A percentile compares a stretch with the other conserved stretches of the same genome.
Conservation (phyloP, 1,140 invertebrate species). For the Ceratosolen fusciceps region DNA sequence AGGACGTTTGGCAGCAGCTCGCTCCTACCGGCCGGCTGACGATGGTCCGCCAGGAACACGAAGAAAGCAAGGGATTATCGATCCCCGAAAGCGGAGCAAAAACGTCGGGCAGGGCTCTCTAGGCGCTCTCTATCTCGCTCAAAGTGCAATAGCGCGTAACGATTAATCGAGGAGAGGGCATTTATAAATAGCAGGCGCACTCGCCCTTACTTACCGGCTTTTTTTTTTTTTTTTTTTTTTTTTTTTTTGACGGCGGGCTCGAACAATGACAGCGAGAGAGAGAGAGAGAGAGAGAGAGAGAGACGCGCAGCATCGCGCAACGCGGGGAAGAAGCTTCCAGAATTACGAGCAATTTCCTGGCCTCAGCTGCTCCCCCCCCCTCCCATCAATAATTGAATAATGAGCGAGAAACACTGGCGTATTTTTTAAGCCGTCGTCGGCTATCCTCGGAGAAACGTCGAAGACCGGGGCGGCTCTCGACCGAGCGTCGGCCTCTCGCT, state of each 20-base stretch:
- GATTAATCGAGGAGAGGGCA: conserved; percentile 29
- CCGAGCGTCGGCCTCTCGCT: too few species aligned
- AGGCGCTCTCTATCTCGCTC: background rate
- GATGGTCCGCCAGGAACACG: too few species aligned
- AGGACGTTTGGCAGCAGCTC: background rate
- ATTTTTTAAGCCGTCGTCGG: too few species aligned
- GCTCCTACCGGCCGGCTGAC: background rate
- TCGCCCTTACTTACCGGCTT: background rate
- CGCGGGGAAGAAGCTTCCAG: background rate
- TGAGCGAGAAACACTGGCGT: too few species aligned
- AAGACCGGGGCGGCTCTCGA: too few species aligned
- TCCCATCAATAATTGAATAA: too few species aligned
- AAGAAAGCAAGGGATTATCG: conserved; percentile 2
- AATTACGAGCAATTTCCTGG: too few species aligned
- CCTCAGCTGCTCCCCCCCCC: too few species aligned
- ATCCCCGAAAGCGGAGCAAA: background rate
- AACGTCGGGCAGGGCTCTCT: background rate
- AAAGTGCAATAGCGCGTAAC: conserved; percentile 20
- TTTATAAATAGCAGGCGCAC: conserved; percentile 11
- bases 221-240: background rate
- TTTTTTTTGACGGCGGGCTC: background rate
- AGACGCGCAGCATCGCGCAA: background rate
- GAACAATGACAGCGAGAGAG: too few species aligned
- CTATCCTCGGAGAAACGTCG: too few species aligned
- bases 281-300: too few species aligned